Percentiles rank a stretch among this genome's conserved stretches.
Evolutionary conservation across 1,140 invertebrate genomes (phyloP).

Genomic region (Zeugodacus cucurbitae): DNA sequence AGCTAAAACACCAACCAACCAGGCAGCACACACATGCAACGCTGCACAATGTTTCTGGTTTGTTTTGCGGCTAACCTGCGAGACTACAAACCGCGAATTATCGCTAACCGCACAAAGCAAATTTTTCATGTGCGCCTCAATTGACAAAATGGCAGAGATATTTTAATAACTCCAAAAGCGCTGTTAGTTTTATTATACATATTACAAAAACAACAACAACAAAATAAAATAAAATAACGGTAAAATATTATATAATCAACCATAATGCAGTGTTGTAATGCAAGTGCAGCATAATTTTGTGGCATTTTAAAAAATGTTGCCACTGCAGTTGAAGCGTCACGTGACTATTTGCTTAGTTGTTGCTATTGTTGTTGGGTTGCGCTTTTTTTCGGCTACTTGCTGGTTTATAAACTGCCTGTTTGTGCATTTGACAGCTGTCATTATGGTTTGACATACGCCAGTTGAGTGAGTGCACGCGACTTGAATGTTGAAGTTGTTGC

Average conservation of each 20-base stretch:
- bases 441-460: constrained; percentile 22
- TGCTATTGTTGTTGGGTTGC: background rate
- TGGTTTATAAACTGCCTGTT: constrained; percentile 13
- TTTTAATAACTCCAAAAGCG: background rate
- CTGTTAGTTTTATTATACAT: background rate
- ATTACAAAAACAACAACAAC: background rate
- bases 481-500: background rate
- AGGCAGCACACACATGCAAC: background rate
- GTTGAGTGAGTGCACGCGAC: background rate
- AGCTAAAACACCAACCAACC: background rate
- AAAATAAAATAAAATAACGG: background rate
- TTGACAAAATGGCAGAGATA: constrained; percentile 21
- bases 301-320: constrained; percentile 37
- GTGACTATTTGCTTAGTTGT: constrained; percentile 23
- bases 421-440: constrained; percentile 39
- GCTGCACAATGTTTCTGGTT: background rate
- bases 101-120: background rate
- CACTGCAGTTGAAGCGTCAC: constrained; percentile 33
- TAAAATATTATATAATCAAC: background rate
- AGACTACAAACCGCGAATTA: constrained; percentile 19
- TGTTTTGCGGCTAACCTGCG: background rate
- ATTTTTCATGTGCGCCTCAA: constrained; percentile 30
- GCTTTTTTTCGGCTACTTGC: background rate
- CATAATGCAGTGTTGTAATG: constrained; percentile 16
- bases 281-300: constrained; percentile 15